Evolutionary conservation across 2,888 invertebrate genomes (phyloP).

Genomic region (Elysia crispata): DNA sequence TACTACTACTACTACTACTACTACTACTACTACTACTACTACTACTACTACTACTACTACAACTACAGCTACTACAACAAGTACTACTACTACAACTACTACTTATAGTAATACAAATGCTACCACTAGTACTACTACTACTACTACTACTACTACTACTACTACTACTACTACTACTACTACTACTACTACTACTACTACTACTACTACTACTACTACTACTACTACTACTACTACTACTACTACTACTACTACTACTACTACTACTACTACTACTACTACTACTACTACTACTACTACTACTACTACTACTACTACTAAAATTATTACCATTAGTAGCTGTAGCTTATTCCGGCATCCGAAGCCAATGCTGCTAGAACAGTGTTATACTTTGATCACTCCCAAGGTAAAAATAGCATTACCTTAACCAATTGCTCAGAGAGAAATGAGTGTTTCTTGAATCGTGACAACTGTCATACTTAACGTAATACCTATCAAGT

Average conservation of each 20-base stretch:
- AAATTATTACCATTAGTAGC: constrained; percentile 10
- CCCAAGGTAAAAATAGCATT: too few relatives aligned
- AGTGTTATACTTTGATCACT: too few relatives aligned
- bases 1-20: constrained; percentile 12
- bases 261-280: constrained; percentile 21
- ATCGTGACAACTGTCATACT: too few relatives aligned
- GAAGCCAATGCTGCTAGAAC: too few relatives aligned
- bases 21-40: constrained; percentile 20
- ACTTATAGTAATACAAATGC: constrained; percentile 35
- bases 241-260: constrained; percentile 34
- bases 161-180: constrained; percentile 27
- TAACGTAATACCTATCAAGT: too few relatives aligned
- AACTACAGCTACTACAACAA: constrained; percentile 3
- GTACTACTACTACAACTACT: constrained; percentile 20
- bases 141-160: constrained; percentile 27
- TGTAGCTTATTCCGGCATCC: neutral
- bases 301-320: constrained; percentile 37
- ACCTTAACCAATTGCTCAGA: neutral
- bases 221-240: constrained; percentile 38
- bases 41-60: constrained; percentile 15
- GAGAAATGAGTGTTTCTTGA: too few relatives aligned
- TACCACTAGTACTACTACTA: constrained; percentile 37
- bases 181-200: constrained; percentile 29
- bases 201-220: constrained; percentile 24
- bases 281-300: constrained; percentile 37